phyloP scores from a whole-genome alignment of 2,797 vertebrate genomes.

The Myiotriccus ornatus region DNA sequence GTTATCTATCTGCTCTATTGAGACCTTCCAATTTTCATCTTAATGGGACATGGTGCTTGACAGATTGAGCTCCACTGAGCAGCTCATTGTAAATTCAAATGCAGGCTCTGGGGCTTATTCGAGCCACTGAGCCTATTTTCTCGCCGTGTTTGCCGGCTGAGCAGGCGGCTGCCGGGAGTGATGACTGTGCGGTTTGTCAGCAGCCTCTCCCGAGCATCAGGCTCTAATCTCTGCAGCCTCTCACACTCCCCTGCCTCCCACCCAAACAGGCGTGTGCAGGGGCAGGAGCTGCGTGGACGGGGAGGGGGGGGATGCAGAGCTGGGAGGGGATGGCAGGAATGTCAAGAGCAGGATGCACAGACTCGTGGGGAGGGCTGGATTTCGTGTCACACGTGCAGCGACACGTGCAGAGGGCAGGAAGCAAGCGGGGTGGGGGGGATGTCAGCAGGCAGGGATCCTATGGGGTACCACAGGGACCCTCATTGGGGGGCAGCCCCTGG shows the following conservation, averaged over 20 bases:
- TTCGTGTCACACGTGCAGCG: fast-evolving
- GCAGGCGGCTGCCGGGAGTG: background rate
- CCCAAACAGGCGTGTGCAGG: background rate
- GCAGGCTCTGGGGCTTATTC: background rate
- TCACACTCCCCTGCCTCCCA: background rate
- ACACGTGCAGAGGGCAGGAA: background rate
- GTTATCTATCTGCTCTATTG: background rate
- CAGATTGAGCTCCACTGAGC: slow-evolving; percentile 24
- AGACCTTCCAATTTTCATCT: slow-evolving; percentile 41
- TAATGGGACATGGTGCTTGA: slow-evolving; percentile 35
- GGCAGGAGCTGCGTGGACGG: background rate
- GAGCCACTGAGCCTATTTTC: slow-evolving; percentile 10
- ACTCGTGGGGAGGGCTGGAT: fast-evolving
- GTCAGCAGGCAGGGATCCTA: background rate
- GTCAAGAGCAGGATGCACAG: fast-evolving
- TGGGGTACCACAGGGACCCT: background rate
- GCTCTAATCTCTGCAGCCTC: background rate
- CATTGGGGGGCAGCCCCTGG: background rate
- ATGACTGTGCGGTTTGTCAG: background rate
- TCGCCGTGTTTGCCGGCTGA: background rate
- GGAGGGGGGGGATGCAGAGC: background rate
- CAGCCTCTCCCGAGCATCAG: background rate
- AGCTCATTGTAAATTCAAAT: slow-evolving; percentile 45
- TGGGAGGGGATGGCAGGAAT: background rate
- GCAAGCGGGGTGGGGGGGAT: background rate